Evolutionary conservation across 2,797 vertebrate genomes (phyloP), one percentile per base, ranked within the genome.

Genomic region (Threskiornis aethiopicus): DNA sequence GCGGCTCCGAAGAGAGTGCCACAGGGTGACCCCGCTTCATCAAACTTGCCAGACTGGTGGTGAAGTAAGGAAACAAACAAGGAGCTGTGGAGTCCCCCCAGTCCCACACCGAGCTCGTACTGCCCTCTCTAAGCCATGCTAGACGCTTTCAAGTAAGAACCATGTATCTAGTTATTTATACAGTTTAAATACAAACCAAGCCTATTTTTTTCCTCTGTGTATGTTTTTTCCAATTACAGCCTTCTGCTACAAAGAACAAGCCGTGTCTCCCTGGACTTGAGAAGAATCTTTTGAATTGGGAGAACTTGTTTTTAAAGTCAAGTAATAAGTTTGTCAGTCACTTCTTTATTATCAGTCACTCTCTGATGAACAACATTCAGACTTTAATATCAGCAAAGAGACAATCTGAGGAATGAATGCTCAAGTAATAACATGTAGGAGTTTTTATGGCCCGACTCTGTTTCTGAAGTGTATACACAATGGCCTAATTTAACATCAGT

Each of bases 311-410:
- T 96, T 96, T 96, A 95, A 96, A 97, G 77, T 93, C 87, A 73
- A 94, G 93, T 95, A 96, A 97, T 97, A 96, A 97, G 94, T 97
- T 97, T 97, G 97, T 97, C 97, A 96, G 94, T 97, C 97, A 96
- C 88, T 97, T 89, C 93, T 97, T 97, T 97, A 97, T 96, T 97
- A 97, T 96, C 96, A 94, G 96, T 96, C 95, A 93, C 87, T 97
- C 96, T 97, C 95, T 95, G 94, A 97, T 97, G 97, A 97, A 90
- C 97, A 96, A 95, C 96, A 91, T 96, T 96, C 96, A 97, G 96
- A 84, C 86, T 97, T 97, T 96, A 97, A 97, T 97, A 97, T 97
- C 92, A 90, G 91, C 86, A 90, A 89, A 92, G 96, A 97, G 96
- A 97, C 94, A 91, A 89, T 96, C 88, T 84, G 94, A 97, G 78